phyloP scores from a whole-genome alignment of 2,113 vertebrate genomes.

The Oreochromis aureus region DNA sequence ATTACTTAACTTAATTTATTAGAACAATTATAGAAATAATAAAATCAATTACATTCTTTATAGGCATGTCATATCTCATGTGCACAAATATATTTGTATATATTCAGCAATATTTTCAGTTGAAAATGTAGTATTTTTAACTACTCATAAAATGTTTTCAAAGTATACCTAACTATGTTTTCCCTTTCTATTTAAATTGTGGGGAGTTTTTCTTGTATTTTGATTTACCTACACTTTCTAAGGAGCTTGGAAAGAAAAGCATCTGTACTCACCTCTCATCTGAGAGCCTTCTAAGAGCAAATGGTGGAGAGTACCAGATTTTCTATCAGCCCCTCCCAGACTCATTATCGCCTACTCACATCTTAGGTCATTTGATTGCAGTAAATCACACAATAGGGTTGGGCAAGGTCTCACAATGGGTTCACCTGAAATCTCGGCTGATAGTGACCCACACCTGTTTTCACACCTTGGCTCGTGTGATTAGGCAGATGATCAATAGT shows the following conservation, averaged over 20 bases:
- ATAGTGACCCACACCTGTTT: not conserved
- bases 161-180: not conserved
- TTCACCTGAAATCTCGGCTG: not conserved
- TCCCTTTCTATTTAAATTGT: not conserved
- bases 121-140: not conserved
- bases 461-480: not conserved
- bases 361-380: not conserved
- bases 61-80: not conserved
- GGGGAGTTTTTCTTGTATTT: not conserved
- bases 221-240: not conserved
- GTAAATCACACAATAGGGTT: not conserved
- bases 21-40: not conserved
- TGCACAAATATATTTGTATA: not conserved
- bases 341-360: not conserved
- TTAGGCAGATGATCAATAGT: not conserved
- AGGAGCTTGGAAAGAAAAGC: not conserved
- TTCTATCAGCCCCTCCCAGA: not conserved
- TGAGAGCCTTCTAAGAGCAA: not conserved
- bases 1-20: not conserved
- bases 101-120: not conserved
- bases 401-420: not conserved
- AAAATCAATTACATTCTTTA: not conserved
- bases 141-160: not conserved
- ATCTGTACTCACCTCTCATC: not conserved
- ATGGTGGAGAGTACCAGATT: not conserved